These are phyloP conservation scores for Mesocentrotus franciscanus DNA, from an alignment of 53 echinoderm and acorn worm species.

Conservation along the genomic window DNA sequence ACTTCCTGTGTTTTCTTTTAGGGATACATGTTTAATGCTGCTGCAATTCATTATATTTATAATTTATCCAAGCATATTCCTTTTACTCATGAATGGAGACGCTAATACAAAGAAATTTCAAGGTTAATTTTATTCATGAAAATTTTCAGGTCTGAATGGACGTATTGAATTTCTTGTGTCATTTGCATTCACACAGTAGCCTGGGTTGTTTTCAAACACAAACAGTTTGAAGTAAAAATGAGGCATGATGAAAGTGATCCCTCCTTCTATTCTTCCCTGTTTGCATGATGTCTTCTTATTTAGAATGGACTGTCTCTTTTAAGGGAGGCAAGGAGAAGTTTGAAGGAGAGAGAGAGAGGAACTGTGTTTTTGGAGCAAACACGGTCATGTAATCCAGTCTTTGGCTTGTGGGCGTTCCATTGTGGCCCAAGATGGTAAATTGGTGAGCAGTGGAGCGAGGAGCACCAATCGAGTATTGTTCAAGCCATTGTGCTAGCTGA, in stretches of 20 bases:
- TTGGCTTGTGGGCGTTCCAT: slow-evolving; percentile 65
- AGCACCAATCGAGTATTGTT: slow-evolving; percentile 48
- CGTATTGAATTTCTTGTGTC: slow-evolving; percentile 12
- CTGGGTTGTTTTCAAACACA: slow-evolving; percentile 15
- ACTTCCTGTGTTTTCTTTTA: too few species aligned
- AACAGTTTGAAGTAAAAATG: not conserved
- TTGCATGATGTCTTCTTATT: slow-evolving; percentile 20
- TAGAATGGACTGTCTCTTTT: not conserved
- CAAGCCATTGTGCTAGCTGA: slow-evolving; percentile 46
- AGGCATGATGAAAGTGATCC: slow-evolving; percentile 33
- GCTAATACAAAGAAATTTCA: slow-evolving; percentile 3
- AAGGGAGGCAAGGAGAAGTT: slow-evolving; percentile 16
- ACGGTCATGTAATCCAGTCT: slow-evolving; percentile 57
- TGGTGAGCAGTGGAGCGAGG: slow-evolving; percentile 33
- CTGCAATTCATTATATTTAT: too few species aligned
- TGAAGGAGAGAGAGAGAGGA: slow-evolving; percentile 12
- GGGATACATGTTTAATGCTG: too few species aligned
- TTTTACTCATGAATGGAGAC: not conserved
- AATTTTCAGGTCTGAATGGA: not conserved
- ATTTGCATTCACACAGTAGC: slow-evolving; percentile 26
- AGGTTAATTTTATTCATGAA: slow-evolving; percentile 14
- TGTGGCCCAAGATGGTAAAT: slow-evolving; percentile 26
- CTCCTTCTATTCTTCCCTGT: slow-evolving; percentile 9
- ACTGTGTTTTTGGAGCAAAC: slow-evolving; percentile 61
- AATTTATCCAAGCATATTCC: too few species aligned